Conservation (phyloP, 2,113 vertebrate genomes). For the Emydocephalus ijimae region DNA sequence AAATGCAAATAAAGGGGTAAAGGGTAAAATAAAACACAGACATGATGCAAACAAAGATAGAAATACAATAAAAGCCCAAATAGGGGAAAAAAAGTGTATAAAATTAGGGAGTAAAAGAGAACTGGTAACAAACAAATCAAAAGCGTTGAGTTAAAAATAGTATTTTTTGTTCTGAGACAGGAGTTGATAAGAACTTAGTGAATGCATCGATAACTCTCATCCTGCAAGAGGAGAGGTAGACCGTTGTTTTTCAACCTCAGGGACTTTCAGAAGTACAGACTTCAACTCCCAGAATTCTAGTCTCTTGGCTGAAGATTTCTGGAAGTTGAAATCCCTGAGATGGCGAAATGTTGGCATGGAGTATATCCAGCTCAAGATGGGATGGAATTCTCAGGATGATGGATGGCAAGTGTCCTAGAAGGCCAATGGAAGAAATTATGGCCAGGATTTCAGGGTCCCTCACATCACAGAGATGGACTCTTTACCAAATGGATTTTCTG, state of each 20-base stretch:
- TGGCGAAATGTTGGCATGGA: not conserved
- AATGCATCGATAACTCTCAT: not conserved
- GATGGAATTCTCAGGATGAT: not conserved
- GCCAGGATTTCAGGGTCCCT: not conserved
- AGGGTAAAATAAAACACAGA: not conserved
- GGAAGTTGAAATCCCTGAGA: not conserved
- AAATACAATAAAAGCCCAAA: not conserved
- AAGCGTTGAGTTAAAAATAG: not conserved
- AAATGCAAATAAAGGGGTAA: not conserved
- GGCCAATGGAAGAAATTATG: not conserved
- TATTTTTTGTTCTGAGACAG: not conserved
- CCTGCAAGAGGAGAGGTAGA: not conserved
- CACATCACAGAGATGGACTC: not conserved
- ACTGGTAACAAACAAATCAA: not conserved
- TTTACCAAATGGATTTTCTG: not conserved
- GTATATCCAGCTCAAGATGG: not conserved
- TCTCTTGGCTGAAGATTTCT: not conserved
- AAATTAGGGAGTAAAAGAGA: not conserved
- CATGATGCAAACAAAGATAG: not conserved
- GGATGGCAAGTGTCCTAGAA: not conserved
- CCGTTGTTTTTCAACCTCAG: not conserved
- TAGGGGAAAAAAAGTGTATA: not conserved
- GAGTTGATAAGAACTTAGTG: not conserved
- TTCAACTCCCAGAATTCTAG: not conserved
- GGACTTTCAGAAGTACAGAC: not conserved